Evolutionary conservation across 2,797 vertebrate genomes (phyloP).

Genomic region (Aldrovandia affinis): DNA sequence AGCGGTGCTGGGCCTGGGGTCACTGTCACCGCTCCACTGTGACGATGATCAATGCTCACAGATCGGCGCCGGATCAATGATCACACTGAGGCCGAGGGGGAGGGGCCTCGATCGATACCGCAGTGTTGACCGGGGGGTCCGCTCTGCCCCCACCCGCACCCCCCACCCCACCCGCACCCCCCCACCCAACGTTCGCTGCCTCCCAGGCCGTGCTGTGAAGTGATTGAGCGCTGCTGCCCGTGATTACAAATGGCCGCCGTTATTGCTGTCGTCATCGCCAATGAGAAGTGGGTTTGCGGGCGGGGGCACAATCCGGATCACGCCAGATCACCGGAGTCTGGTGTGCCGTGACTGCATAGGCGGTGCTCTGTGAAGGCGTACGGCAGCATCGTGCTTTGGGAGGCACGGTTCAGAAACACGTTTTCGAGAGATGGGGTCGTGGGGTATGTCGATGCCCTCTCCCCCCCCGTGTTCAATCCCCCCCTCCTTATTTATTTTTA

Average conservation of each 20-base stretch:
- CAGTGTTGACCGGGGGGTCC: constrained; percentile 59
- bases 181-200: constrained; percentile 56
- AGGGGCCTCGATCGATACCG: constrained; percentile 71
- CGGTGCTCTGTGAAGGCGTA: too few species aligned
- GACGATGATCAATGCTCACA: constrained; percentile 65
- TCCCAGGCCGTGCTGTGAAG: constrained; percentile 46
- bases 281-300: neutral
- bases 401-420: too few species aligned
- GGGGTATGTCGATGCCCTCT: too few species aligned
- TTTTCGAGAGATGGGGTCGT: too few species aligned
- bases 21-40: constrained; percentile 43
- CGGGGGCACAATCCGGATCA: neutral
- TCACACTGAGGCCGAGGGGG: constrained; percentile 67
- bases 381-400: too few species aligned
- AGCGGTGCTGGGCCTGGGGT: constrained; percentile 36
- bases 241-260: constrained; percentile 16
- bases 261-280: neutral
- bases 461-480: too few species aligned
- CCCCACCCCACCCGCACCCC: constrained; percentile 45
- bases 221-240: neutral
- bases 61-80: constrained; percentile 69
- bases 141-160: constrained; percentile 58
- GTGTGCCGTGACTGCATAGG: too few species aligned
- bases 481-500: too few species aligned
- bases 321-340: too few species aligned